Conservation (phyloP, 2,797 vertebrate species). For the Pelodytes ibericus region DNA sequence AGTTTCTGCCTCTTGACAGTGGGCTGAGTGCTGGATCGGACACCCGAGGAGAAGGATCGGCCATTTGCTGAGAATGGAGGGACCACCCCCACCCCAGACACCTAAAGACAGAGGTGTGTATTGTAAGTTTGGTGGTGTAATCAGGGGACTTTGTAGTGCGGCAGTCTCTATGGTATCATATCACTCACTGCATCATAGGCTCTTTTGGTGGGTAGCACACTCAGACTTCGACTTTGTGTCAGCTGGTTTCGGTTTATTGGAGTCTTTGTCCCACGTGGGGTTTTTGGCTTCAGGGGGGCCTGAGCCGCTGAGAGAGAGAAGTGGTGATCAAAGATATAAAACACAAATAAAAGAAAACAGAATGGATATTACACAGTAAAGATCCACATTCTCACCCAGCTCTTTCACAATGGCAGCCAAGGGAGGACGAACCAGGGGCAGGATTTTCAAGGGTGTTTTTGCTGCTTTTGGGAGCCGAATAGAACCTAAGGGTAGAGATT, state of each 20-base stretch:
- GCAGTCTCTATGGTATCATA: background rate
- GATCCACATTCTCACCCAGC: conserved; percentile 78
- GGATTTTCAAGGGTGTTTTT: conserved; percentile 84
- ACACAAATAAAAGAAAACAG: background rate
- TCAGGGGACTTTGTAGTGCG: background rate
- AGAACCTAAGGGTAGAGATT: conserved; percentile 74
- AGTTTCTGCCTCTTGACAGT: conserved; percentile 92
- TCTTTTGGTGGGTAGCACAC: conserved; percentile 84
- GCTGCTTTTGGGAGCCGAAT: conserved; percentile 91
- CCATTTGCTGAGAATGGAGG: conserved; percentile 89
- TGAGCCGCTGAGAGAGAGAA: conserved; percentile 75
- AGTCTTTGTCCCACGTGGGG: conserved; percentile 87
- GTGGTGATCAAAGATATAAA: background rate
- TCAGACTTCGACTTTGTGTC: conserved; percentile 82
- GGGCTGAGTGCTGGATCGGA: conserved; percentile 86
- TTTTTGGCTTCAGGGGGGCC: conserved; percentile 89
- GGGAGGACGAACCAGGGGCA: conserved; percentile 80
- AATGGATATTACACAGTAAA: background rate
- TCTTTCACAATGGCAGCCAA: conserved; percentile 89
- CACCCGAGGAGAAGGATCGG: conserved; percentile 84
- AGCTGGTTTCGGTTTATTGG: conserved; percentile 94
- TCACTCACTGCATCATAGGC: conserved; percentile 84
- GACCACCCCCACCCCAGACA: conserved; percentile 73
- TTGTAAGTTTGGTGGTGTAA: background rate
- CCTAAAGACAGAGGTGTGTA: conserved; percentile 67